Evolutionary conservation across 2,113 vertebrate genomes (phyloP), one percentile per base, ranked within the genome.

Genomic region (Seriola dumerili): DNA sequence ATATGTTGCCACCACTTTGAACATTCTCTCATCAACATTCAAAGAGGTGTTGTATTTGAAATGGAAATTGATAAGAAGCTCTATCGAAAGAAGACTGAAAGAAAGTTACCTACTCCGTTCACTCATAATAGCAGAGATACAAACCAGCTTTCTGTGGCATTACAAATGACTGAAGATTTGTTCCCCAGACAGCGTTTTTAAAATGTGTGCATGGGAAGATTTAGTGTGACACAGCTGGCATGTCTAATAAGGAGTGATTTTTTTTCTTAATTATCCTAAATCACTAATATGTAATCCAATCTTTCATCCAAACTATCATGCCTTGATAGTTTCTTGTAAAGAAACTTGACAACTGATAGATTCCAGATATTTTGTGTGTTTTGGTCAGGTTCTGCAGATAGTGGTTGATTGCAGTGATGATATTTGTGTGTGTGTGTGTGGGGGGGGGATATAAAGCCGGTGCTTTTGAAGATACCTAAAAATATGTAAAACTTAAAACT

Each of bases 191-290:
- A 59, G 12, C 59, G 25, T 1, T 72, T 69, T 81, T 52, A 38
- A 85, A 85, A 86, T 23, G 0, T 0, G 2, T 62, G 8, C 44
- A 40, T 34, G 2, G 48, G 54, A 21, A 81, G 59, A 72, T 65
- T 48, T 54, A 50, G 5, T 72, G 8, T 42, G 17, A 66, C 50
- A 62, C 4, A n/a, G 17, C 17, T 16, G 34, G n/a, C 19, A 50
- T 61, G 21, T 7, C 1, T 46, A 54, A 50, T 29, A 11, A 75
- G 11, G 36, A 34, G 7, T 3, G 12, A 11, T 32, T 70, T 7
- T 13, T 10, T 48, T 48, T 48, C 12, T 14, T 54, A 63, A 44
- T 55, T 69, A 17, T 69, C 40, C 16, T 25, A 61, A 42, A 76
- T 54, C 48, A 32, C 36, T 23, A 48, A 61, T 46, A 36, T 62